Evolutionary conservation across 2,888 invertebrate species (phyloP).

Genomic region (Pammene fasciana): DNA sequence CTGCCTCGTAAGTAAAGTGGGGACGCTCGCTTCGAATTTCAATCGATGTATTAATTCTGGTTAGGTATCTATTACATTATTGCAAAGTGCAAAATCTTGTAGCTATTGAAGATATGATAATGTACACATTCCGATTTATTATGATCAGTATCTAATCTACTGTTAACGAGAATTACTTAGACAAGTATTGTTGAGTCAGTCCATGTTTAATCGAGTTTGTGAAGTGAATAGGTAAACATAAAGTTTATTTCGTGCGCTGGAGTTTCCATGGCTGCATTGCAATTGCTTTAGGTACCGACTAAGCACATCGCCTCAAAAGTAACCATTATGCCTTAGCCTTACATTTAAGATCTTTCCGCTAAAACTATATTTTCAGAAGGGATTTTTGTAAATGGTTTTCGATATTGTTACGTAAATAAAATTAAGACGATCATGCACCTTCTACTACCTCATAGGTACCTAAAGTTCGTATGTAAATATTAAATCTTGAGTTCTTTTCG

Average conservation of each 20-base stretch:
- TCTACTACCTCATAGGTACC: too few species aligned
- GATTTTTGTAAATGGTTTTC: too few species aligned
- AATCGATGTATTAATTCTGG: constrained; percentile 15
- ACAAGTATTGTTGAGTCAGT: constrained; percentile 3
- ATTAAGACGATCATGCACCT: too few species aligned
- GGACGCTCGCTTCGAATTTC: constrained; percentile 25
- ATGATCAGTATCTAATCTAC: constrained; percentile 6
- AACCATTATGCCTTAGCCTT: not conserved
- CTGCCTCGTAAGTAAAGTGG: constrained; percentile 15
- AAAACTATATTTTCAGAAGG: too few species aligned
- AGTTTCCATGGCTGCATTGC: not conserved
- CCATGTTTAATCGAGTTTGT: constrained; percentile 15
- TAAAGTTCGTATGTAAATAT: too few species aligned
- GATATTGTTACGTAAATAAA: too few species aligned
- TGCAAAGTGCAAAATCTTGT: constrained; percentile 25
- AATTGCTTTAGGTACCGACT: not conserved
- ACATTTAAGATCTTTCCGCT: too few species aligned
- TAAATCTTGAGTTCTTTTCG: too few species aligned
- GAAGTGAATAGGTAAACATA: constrained; percentile 16
- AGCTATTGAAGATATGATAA: constrained; percentile 23
- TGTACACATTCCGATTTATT: constrained; percentile 20
- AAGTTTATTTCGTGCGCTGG: constrained; percentile 21
- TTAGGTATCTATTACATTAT: not conserved
- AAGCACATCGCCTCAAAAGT: not conserved
- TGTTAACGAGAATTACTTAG: constrained; percentile 5